Base-by-base conservation (phyloP, 1,140 invertebrate species). In the Bombus balteatus region DNA sequence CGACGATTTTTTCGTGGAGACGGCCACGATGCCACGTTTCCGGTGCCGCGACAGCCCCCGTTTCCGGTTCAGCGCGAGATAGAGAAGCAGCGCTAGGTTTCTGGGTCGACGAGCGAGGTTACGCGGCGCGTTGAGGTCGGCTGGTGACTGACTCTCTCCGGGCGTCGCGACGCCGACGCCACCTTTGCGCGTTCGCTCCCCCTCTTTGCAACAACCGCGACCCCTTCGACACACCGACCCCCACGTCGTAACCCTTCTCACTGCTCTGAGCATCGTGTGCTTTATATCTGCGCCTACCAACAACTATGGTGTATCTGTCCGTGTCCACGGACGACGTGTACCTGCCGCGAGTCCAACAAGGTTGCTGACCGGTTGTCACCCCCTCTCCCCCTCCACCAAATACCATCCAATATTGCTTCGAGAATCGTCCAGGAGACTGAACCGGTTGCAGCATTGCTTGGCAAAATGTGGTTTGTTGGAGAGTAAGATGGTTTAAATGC, bases 131-230 rank as follows among this genome's bases (percentile, higher is more conserved):
- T 91, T 92, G 93, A 94, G 95, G 94, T 94, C 93, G 92, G 91
- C 83, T 94, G 92, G 88, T 93, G 93, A 95, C 95, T 95, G 94
- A 93, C 92, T 91, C 91, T 92, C 89, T 92, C 91, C 89, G 93
- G 93, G 93, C 93, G 94, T 93, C 92, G 93, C 94, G 94, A 95
- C 93, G 92, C 94, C 94, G 93, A 94, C 94, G 94, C 94, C 94
- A 94, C 93, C 94, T 94, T 94, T 93, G 90, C 92, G 90, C 86
- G 74, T 68, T 84, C 79, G 59, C 70, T 75, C 86, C 89, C 87
- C 78, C 84, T 62, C 47, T 22, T 74, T n/a, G 86, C 68, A 87
- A 39, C 72, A 59, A 88, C 79, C 78, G 75, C 81, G 81, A 84
- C 83, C 66, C 83, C 81, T 81, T 80, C 81, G 75, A 71, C 57